These are phyloP conservation scores for Aporrectodea caliginosa DNA, from an alignment of 1,140 invertebrate species.

Conservation along the genomic window DNA sequence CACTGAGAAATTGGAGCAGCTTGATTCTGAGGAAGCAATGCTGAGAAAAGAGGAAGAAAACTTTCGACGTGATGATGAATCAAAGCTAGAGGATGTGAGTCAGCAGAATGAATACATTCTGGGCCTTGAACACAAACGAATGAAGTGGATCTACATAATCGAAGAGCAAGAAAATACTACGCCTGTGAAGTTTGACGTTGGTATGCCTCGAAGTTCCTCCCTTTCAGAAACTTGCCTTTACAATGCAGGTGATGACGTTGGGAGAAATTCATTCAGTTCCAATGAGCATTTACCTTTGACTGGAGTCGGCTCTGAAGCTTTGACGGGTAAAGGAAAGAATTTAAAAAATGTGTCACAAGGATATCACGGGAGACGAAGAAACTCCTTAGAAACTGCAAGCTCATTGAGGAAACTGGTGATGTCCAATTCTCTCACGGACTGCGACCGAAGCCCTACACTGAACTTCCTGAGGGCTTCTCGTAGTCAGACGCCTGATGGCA, in stretches of 20 bases:
- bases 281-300: no score
- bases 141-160: background rate
- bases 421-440: background rate
- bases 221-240: no score
- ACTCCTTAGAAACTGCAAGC: no score
- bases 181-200: background rate
- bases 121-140: background rate
- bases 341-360: no score
- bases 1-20: background rate
- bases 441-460: background rate
- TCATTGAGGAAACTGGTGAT: background rate
- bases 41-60: background rate
- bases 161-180: background rate
- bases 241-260: no score
- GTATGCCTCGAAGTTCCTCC: background rate
- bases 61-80: background rate
- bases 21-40: background rate
- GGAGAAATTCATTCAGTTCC: no score
- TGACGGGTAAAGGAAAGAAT: no score
- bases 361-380: no score
- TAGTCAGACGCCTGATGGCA: background rate
- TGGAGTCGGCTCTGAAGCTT: no score
- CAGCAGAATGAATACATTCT: background rate
- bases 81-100: background rate
- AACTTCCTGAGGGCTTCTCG: background rate